Evolutionary conservation across 2,888 invertebrate genomes (phyloP).

Genomic region (Hanleya hanleyi): DNA sequence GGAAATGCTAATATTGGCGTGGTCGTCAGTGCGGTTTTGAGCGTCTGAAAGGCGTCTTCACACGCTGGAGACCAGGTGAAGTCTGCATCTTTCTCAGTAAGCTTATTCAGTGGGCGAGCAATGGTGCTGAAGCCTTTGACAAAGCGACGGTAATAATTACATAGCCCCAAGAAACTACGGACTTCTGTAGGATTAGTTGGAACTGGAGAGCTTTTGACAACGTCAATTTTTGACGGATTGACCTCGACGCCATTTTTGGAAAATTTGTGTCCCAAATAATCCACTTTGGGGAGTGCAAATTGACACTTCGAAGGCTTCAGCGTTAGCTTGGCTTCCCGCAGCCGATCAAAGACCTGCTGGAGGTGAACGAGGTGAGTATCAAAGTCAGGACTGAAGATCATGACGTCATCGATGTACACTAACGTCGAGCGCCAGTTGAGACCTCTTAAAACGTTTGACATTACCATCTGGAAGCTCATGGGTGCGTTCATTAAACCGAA

Average conservation of each 20-base stretch:
- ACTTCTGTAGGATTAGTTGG: not conserved
- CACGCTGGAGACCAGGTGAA: constrained; percentile 51
- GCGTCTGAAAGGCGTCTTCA: constrained; percentile 47
- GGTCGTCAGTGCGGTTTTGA: constrained; percentile 39
- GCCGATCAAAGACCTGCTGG: not conserved
- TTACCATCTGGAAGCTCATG: not conserved
- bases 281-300: too few species aligned
- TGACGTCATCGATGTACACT: constrained; percentile 24
- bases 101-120: constrained; percentile 50
- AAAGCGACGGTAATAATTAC: constrained; percentile 67
- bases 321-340: not conserved
- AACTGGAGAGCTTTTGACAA: not conserved
- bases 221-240: not conserved
- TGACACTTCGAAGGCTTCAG: constrained; percentile 11
- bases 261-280: constrained; percentile 1
- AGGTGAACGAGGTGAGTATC: constrained; percentile 12
- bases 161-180: not conserved
- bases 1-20: constrained; percentile 20
- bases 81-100: constrained; percentile 46
- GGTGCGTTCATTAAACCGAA: constrained; percentile 2
- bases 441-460: not conserved
- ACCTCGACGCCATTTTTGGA: not conserved
- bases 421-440: constrained; percentile 1
- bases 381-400: not conserved
- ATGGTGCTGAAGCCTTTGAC: constrained; percentile 47